Conservation (phyloP, 1,140 invertebrate species). For the Plutomurus gul region DNA sequence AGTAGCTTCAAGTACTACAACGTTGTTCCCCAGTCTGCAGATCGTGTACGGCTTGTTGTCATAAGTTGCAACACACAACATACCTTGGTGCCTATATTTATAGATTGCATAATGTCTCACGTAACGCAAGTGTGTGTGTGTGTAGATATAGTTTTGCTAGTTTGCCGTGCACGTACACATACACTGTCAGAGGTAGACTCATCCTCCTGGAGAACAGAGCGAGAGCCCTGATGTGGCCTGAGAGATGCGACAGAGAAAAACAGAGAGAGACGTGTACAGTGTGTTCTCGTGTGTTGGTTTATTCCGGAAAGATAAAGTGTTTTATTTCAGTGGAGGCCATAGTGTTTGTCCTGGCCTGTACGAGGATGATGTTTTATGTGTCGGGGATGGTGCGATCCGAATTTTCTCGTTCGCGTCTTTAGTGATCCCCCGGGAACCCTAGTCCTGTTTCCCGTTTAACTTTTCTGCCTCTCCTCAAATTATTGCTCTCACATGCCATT, state of each 20-base stretch:
- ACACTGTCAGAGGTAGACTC: background rate
- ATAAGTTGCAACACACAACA: background rate
- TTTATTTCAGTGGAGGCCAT: slow-evolving; percentile 23
- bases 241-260: background rate
- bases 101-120: background rate
- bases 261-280: background rate
- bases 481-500: slow-evolving; percentile 47
- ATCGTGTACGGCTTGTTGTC: too few species aligned
- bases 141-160: background rate
- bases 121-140: too few species aligned
- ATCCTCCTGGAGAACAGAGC: background rate
- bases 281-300: background rate
- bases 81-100: background rate
- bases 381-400: slow-evolving; percentile 31
- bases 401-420: slow-evolving; percentile 46
- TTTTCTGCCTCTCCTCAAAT: slow-evolving; percentile 44
- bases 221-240: background rate
- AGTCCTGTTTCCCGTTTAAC: slow-evolving; percentile 41
- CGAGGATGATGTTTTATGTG: slow-evolving; percentile 36
- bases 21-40: too few species aligned
- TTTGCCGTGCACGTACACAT: background rate
- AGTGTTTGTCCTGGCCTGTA: slow-evolving; percentile 15
- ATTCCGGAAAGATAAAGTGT: slow-evolving; percentile 31
- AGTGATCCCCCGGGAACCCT: slow-evolving; percentile 38
- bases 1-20: background rate